Conservation (phyloP, 53 echinoderm and acorn worm species). For the Paracentrotus lividus region DNA sequence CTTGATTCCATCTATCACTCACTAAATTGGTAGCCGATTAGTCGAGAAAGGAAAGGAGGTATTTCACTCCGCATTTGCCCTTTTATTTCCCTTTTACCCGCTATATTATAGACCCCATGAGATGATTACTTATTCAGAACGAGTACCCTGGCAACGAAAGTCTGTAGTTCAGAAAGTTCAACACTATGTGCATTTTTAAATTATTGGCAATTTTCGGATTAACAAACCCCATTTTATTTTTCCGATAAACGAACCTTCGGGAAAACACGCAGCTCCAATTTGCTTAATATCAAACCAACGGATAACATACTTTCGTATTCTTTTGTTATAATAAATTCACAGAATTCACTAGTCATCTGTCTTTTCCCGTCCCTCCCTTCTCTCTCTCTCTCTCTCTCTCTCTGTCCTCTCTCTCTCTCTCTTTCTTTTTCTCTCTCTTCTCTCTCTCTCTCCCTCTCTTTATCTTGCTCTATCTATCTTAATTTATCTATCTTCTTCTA, state of each 20-base stretch:
- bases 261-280: too few relatives aligned
- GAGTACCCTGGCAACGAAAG: neutral
- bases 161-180: too few relatives aligned
- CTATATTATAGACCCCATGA: neutral
- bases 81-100: neutral
- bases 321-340: too few relatives aligned
- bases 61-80: neutral
- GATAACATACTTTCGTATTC: too few relatives aligned
- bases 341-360: too few relatives aligned
- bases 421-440: neutral
- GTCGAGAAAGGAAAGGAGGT: neutral
- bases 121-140: neutral
- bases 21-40: constrained; percentile 38
- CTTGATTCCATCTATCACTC: constrained; percentile 47
- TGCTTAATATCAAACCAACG: too few relatives aligned
- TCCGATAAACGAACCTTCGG: too few relatives aligned
- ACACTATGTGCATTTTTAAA: too few relatives aligned
- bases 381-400: neutral
- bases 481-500: neutral
- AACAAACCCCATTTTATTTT: too few relatives aligned
- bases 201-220: too few relatives aligned
- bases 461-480: neutral
- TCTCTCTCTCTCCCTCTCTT: neutral
- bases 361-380: neutral
- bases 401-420: neutral